phyloP scores from a whole-genome alignment of 2,888 invertebrate species.

The Phalera bucephala region DNA sequence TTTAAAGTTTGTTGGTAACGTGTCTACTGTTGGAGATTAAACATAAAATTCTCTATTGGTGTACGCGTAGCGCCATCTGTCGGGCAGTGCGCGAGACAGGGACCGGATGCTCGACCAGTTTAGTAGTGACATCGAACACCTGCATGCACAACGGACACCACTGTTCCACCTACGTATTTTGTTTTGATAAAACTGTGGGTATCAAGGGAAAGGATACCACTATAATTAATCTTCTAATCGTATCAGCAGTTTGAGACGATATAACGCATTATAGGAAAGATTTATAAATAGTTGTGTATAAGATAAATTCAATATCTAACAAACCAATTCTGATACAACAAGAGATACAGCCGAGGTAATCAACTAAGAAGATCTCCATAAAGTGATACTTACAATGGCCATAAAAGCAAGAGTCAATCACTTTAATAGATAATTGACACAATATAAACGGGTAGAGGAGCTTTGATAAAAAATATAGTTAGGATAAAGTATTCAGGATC shows the following conservation, averaged over 20 bases:
- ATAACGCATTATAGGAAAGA: neutral
- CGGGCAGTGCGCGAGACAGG: conserved; percentile 42
- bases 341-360: too few species aligned
- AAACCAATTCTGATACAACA: too few species aligned
- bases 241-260: too few species aligned
- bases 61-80: conserved; percentile 73
- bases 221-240: too few species aligned
- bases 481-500: neutral
- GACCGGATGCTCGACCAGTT: conserved; percentile 81
- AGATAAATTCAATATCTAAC: neutral
- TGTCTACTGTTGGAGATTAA: too few species aligned
- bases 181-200: conserved; percentile 25
- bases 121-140: conserved; percentile 73
- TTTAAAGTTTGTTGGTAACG: too few species aligned
- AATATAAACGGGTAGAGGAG: conserved; percentile 5
- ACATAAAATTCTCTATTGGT: too few species aligned
- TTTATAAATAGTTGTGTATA: neutral
- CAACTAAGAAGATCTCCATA: conserved; percentile 8
- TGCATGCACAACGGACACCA: conserved; percentile 55
- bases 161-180: conserved; percentile 30
- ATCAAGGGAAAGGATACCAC: too few species aligned
- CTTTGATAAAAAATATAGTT: conserved; percentile 5
- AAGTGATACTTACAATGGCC: conserved; percentile 11
- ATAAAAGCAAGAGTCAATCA: conserved; percentile 17
- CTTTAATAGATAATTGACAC: conserved; percentile 14